These are phyloP conservation scores for Epistrophella euchroma DNA, from an alignment of 2,888 invertebrate species.

Conservation along the genomic window DNA sequence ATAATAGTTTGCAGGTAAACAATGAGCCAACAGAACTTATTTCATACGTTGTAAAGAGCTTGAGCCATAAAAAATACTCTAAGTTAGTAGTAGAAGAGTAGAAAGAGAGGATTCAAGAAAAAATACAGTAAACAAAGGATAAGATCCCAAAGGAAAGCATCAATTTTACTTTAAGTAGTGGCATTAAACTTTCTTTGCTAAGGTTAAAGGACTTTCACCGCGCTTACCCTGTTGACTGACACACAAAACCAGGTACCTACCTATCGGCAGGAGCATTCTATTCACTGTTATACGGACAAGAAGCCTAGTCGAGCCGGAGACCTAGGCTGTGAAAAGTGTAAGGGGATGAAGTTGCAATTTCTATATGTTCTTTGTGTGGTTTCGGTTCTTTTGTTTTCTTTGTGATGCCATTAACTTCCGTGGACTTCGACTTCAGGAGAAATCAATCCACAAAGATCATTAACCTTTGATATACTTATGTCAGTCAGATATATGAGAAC, in stretches of 20 bases:
- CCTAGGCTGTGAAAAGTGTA: background rate
- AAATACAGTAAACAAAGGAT: constrained; percentile 44
- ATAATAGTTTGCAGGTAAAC: constrained; percentile 44
- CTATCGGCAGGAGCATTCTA: constrained; percentile 10
- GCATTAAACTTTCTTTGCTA: constrained; percentile 63
- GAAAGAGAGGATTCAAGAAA: background rate
- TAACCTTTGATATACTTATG: constrained; percentile 46
- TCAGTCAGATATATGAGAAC: constrained; percentile 17
- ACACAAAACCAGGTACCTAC: constrained; percentile 41
- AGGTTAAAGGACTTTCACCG: constrained; percentile 52
- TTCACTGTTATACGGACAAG: background rate
- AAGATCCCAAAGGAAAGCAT: constrained; percentile 53
- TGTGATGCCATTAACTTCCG: constrained; percentile 54
- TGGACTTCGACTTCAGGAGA: constrained; percentile 37
- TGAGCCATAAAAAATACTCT: background rate
- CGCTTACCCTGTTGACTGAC: constrained; percentile 59
- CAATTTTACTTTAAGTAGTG: constrained; percentile 54
- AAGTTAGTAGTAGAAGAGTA: background rate
- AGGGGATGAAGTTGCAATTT: constrained; percentile 14
- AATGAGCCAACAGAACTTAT: constrained; percentile 39
- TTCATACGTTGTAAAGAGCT: constrained; percentile 4
- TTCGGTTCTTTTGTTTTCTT: constrained; percentile 49
- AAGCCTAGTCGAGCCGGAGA: too few relatives aligned
- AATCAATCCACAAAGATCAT: constrained; percentile 61
- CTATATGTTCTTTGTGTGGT: constrained; percentile 28